Percentiles rank a stretch among this genome's conserved stretches.
Evolutionary conservation across 2,888 invertebrate species (phyloP).

Genomic region (Germaria angustata): DNA sequence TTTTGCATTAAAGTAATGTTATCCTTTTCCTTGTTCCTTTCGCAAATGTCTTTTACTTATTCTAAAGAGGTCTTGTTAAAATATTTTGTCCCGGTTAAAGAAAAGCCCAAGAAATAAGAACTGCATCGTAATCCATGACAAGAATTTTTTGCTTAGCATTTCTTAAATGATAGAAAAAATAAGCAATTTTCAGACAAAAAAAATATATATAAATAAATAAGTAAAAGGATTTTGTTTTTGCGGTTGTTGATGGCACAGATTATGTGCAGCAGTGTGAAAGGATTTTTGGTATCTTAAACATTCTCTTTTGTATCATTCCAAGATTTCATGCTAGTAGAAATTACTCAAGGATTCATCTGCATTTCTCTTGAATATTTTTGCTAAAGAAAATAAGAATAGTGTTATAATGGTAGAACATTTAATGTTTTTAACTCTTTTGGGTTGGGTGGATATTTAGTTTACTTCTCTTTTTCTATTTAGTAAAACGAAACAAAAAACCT

Average conservation of each 20-base stretch:
- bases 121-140: conserved; percentile 42
- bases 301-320: background rate
- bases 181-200: background rate
- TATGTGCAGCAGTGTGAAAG: conserved; percentile 69
- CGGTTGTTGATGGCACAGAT: conserved; percentile 70
- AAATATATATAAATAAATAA: conserved; percentile 61
- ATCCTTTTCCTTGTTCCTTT: conserved; percentile 34
- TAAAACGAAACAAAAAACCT: no score
- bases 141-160: conserved; percentile 48
- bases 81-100: conserved; percentile 40
- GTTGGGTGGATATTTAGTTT: background rate
- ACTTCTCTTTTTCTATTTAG: no score
- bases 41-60: conserved; percentile 22
- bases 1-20: conserved; percentile 47
- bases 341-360: conserved; percentile 10
- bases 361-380: background rate
- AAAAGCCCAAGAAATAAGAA: conserved; percentile 19
- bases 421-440: conserved; percentile 1
- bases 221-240: conserved; percentile 69
- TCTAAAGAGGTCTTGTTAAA: conserved; percentile 58
- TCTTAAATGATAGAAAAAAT: conserved; percentile 32
- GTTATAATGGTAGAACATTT: conserved; percentile 43
- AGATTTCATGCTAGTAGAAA: background rate
- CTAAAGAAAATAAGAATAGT: background rate
- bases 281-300: conserved; percentile 62